Conservation (phyloP, 1,140 invertebrate species). For the Tigriopus japonicus region DNA sequence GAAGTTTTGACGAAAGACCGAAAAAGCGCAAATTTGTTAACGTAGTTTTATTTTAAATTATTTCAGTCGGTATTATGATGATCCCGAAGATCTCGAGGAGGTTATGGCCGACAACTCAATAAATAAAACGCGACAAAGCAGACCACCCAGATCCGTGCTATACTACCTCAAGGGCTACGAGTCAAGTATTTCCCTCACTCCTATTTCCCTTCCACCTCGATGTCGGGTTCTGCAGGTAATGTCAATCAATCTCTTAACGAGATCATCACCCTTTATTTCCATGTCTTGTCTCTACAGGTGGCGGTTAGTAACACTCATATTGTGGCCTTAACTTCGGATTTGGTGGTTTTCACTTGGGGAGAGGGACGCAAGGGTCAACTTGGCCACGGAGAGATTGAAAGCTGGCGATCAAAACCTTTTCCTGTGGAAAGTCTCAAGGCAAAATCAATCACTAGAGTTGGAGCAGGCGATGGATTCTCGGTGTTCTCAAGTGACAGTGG, state of each 20-base stretch:
- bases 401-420: slow-evolving; percentile 33
- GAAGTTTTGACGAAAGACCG: too few species aligned
- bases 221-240: slow-evolving; percentile 22
- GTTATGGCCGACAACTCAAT: too few species aligned
- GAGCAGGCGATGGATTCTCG: slow-evolving; percentile 33
- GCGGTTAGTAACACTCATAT: slow-evolving; percentile 44
- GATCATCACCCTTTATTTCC: too few species aligned
- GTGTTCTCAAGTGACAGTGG: slow-evolving; percentile 34
- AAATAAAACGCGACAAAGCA: neutral
- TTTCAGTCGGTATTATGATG: too few species aligned
- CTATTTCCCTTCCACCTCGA: slow-evolving; percentile 34
- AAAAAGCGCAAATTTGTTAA: too few species aligned
- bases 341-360: slow-evolving; percentile 49
- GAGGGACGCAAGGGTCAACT: slow-evolving; percentile 44
- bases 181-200: slow-evolving; percentile 31
- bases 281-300: slow-evolving; percentile 27
- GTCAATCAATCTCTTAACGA: too few species aligned
- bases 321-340: slow-evolving; percentile 43
- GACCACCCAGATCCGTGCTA: slow-evolving; percentile 31
- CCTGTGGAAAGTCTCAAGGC: slow-evolving; percentile 37
- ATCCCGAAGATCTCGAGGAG: too few species aligned
- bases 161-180: slow-evolving; percentile 36
- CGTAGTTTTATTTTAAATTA: too few species aligned
- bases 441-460: slow-evolving; percentile 37
- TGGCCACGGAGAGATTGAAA: slow-evolving; percentile 37